Evolutionary conservation across 2,113 vertebrate species (phyloP).

Genomic region (Odocoileus hemionus): DNA sequence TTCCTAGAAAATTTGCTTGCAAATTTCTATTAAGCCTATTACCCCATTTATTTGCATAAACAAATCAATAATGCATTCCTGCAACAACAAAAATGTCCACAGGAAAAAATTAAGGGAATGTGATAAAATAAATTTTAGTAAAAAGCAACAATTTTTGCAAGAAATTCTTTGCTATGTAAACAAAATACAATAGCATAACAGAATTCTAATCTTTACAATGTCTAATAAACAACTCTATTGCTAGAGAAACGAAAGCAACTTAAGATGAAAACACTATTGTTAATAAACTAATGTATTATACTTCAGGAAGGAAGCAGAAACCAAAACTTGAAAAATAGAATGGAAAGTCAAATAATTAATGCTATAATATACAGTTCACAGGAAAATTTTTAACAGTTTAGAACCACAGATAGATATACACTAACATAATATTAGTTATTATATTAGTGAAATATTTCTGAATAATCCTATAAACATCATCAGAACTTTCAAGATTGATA

Average conservation of each 20-base stretch:
- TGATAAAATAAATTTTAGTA: background rate
- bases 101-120: background rate
- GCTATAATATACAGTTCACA: background rate
- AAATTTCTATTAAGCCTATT: background rate
- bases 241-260: background rate
- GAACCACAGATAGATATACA: background rate
- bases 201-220: background rate
- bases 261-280: background rate
- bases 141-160: background rate
- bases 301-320: background rate
- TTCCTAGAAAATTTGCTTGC: constrained; percentile 8
- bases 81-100: background rate
- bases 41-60: background rate
- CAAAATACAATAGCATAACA: background rate
- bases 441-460: background rate
- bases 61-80: background rate
- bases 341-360: background rate
- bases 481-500: background rate
- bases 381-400: background rate
- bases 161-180: background rate
- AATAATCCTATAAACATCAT: background rate
- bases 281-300: background rate
- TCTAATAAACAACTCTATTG: background rate
- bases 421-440: background rate
- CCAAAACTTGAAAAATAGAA: background rate